phyloP scores from a whole-genome alignment of 2,113 vertebrate genomes.

The Egretta garzetta region DNA sequence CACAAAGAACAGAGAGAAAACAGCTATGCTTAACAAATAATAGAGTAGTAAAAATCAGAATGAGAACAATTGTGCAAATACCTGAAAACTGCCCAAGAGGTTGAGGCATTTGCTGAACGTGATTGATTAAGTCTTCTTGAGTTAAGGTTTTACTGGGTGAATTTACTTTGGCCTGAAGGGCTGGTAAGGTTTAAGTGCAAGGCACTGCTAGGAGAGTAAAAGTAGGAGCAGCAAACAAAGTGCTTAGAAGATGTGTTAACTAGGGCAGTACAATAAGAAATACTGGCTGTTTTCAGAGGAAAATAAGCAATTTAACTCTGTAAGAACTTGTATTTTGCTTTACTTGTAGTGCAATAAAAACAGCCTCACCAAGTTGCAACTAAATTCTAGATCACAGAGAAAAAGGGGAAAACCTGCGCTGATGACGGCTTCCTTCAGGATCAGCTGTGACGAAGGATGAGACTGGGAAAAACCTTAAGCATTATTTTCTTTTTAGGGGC shows the following conservation, averaged over 20 bases:
- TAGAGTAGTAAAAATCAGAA: neutral
- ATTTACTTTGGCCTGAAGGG: neutral
- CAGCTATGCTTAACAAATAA: neutral
- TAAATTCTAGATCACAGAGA: neutral
- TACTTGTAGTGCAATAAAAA: neutral
- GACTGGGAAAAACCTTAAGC: neutral
- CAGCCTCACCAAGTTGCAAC: neutral
- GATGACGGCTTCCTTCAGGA: neutral
- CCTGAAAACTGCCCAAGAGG: neutral
- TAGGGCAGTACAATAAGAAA: neutral
- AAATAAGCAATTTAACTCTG: neutral
- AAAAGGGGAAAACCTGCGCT: neutral
- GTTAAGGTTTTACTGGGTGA: neutral
- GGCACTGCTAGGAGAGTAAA: neutral
- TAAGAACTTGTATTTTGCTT: neutral
- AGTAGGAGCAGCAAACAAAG: neutral
- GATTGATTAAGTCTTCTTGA: neutral
- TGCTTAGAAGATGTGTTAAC: neutral
- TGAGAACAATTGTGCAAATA: neutral
- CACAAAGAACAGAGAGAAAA: neutral
- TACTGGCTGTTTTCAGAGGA: neutral
- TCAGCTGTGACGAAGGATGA: neutral
- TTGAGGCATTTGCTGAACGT: neutral
- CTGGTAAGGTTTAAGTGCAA: neutral
- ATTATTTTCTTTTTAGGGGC: neutral